phyloP scores from a whole-genome alignment of 2,113 vertebrate species.

The Gallinago undulata region DNA sequence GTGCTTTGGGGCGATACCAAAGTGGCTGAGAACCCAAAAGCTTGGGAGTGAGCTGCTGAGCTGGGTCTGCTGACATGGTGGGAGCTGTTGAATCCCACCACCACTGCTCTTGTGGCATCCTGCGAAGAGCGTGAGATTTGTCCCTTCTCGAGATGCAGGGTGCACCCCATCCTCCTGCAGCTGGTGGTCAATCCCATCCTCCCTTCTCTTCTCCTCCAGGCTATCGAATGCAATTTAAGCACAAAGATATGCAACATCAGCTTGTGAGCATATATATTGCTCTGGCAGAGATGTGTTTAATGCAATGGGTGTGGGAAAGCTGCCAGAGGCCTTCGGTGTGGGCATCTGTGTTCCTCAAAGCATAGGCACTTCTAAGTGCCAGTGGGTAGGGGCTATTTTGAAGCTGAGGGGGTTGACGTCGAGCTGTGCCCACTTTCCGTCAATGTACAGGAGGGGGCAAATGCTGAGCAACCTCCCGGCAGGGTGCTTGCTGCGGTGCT shows the following conservation, averaged over 20 bases:
- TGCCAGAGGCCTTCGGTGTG: background rate
- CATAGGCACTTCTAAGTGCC: background rate
- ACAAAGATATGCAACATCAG: background rate
- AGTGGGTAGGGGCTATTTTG: background rate
- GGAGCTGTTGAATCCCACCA: background rate
- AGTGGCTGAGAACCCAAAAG: constrained; percentile 59
- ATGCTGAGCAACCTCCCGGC: background rate
- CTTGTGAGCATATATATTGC: background rate
- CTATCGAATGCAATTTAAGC: background rate
- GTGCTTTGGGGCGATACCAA: constrained; percentile 1
- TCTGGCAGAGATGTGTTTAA: background rate
- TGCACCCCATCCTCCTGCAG: fast-evolving
- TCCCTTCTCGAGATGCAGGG: fast-evolving
- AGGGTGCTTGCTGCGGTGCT: background rate
- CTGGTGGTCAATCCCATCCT: fast-evolving
- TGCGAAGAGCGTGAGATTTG: background rate
- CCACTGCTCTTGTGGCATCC: background rate
- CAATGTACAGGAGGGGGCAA: background rate
- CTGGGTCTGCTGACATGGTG: constrained; percentile 21
- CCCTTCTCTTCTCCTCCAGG: background rate
- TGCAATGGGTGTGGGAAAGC: background rate
- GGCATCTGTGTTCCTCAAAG: background rate
- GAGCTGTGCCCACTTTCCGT: background rate
- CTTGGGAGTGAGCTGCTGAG: constrained; percentile 14
- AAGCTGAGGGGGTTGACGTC: background rate